Evolutionary conservation across 2,797 vertebrate genomes (phyloP).

Genomic region (Liasis olivaceus): DNA sequence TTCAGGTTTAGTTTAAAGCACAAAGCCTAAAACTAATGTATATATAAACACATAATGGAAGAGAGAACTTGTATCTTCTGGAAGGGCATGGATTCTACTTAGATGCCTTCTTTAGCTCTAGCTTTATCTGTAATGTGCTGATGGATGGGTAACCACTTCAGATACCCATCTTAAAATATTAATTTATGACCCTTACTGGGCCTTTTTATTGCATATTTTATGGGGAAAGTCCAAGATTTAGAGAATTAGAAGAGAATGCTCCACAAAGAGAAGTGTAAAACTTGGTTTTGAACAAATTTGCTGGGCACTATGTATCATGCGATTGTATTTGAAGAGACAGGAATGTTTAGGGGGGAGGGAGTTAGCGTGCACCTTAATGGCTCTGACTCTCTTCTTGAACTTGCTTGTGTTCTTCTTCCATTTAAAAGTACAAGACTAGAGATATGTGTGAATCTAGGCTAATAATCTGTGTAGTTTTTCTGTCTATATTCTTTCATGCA

Average conservation of each 20-base stretch:
- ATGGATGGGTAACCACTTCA: not conserved
- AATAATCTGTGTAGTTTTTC: not conserved
- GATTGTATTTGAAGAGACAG: not conserved
- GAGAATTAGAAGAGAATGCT: not conserved
- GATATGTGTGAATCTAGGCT: not conserved
- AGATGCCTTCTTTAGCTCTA: not conserved
- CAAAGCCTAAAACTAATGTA: not conserved
- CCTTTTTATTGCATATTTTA: not conserved
- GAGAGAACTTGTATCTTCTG: not conserved
- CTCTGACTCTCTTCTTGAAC: not conserved
- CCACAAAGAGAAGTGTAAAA: not conserved
- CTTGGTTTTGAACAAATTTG: slow-evolving; percentile 12
- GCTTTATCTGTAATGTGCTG: not conserved
- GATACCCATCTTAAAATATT: not conserved
- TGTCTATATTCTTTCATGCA: not conserved
- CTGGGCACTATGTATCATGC: not conserved
- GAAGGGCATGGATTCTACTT: not conserved
- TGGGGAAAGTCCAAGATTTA: not conserved
- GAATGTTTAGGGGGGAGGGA: not conserved
- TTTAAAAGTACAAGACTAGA: not conserved
- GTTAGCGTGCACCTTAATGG: not conserved
- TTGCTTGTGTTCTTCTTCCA: not conserved
- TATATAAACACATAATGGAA: not conserved
- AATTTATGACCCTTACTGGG: not conserved
- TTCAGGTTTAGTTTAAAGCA: not conserved